Conservation (phyloP, 2,113 vertebrate genomes). For the Neolamprologus caudopunctatus region DNA sequence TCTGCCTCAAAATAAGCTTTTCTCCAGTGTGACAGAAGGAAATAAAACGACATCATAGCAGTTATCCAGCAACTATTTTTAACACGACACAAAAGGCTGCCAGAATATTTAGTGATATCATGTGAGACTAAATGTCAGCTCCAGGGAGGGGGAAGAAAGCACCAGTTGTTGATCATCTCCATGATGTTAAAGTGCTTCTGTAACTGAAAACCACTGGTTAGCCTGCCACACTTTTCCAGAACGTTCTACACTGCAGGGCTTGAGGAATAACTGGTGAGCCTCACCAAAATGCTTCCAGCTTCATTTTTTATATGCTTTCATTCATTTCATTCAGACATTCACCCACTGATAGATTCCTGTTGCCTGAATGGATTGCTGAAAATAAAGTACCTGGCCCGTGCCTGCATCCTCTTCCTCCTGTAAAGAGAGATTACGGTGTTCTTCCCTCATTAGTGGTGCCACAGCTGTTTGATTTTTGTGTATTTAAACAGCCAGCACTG, state of each 20-base stretch:
- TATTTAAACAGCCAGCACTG: conserved; percentile 36
- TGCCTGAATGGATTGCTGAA: neutral
- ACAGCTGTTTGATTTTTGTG: conserved; percentile 32
- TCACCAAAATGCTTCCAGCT: neutral
- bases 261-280: neutral
- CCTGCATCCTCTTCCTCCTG: conserved; percentile 28
- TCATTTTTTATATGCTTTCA: neutral
- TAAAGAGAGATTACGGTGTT: conserved; percentile 13
- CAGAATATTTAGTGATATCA: neutral
- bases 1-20: neutral
- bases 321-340: neutral
- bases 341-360: neutral
- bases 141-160: neutral
- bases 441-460: neutral
- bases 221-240: conserved; percentile 32
- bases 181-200: conserved; percentile 33
- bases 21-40: neutral
- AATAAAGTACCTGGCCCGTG: neutral
- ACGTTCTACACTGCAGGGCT: neutral
- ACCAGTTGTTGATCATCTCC: conserved; percentile 33
- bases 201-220: conserved; percentile 35
- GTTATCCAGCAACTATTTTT: neutral
- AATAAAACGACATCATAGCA: neutral
- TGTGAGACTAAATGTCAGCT: neutral
- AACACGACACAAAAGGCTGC: neutral